Percentiles rank a stretch among this genome's conserved stretches.
Evolutionary conservation across 2,797 vertebrate genomes (phyloP).

Genomic region (Sarcoramphus papa): DNA sequence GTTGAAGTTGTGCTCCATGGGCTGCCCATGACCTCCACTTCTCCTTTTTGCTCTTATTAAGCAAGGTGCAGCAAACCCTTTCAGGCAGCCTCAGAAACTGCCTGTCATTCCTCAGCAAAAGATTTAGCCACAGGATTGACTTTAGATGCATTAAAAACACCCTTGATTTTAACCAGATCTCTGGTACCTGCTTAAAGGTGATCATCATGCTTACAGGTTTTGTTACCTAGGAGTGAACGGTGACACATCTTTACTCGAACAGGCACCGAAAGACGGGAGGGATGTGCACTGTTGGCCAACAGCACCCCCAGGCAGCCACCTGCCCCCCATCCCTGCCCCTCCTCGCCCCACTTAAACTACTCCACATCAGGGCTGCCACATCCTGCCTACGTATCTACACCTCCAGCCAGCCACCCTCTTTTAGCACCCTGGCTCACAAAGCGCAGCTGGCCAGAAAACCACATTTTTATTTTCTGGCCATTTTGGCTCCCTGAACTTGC

Average conservation of each 20-base stretch:
- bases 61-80: neutral
- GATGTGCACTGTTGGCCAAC: neutral
- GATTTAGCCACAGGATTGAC: neutral
- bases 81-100: neutral
- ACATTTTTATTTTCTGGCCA: neutral
- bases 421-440: neutral
- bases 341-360: neutral
- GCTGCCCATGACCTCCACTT: neutral
- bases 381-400: rapidly evolving
- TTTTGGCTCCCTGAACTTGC: neutral
- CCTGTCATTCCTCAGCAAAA: neutral
- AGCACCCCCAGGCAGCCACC: neutral
- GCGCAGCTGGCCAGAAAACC: neutral
- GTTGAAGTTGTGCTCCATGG: neutral
- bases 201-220: neutral
- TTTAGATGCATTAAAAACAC: neutral
- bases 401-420: neutral
- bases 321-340: neutral
- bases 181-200: neutral
- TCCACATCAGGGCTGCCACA: neutral
- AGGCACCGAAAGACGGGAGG: neutral
- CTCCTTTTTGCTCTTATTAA: neutral
- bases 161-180: neutral
- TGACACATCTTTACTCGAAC: neutral
- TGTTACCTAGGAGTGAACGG: neutral